phyloP scores from a whole-genome alignment of 1,140 invertebrate species.

The Calephelis nemesis region DNA sequence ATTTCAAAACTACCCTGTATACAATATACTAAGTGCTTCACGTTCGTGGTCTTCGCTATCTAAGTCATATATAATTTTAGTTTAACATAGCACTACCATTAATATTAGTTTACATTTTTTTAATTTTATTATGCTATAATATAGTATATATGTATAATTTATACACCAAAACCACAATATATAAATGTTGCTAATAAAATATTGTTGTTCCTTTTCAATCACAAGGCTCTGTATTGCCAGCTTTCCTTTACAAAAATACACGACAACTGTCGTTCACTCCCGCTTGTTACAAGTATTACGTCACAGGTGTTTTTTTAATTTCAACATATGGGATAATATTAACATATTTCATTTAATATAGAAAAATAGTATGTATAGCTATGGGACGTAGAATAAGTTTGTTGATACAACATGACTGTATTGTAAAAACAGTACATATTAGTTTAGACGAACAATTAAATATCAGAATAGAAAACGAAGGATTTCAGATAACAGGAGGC shows the following conservation, averaged over 20 bases:
- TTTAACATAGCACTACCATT: slow-evolving; percentile 34
- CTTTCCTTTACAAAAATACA: slow-evolving; percentile 15
- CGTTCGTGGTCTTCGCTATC: slow-evolving; percentile 35
- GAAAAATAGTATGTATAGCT: too few species aligned
- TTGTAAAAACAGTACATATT: too few species aligned
- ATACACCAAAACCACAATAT: slow-evolving; percentile 46
- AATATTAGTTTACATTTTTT: slow-evolving; percentile 46
- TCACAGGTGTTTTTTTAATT: not conserved
- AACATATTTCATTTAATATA: not conserved
- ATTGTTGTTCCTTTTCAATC: slow-evolving; percentile 45
- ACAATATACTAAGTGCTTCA: slow-evolving; percentile 33
- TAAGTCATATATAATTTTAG: slow-evolving; percentile 35
- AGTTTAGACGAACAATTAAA: too few species aligned
- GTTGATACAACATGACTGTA: too few species aligned
- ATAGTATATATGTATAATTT: slow-evolving; percentile 40
- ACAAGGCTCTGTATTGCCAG: slow-evolving; percentile 36
- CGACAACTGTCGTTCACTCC: not conserved
- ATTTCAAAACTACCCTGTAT: slow-evolving; percentile 43
- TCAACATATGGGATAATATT: not conserved
- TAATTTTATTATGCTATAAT: slow-evolving; percentile 34
- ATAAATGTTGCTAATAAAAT: slow-evolving; percentile 37
- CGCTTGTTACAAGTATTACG: slow-evolving; percentile 6
- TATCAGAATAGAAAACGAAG: too few species aligned
- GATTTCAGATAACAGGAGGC: too few species aligned
- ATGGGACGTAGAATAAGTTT: too few species aligned